Base-by-base conservation (phyloP, 2,797 vertebrate genomes). In the Ammospiza maritima region DNA sequence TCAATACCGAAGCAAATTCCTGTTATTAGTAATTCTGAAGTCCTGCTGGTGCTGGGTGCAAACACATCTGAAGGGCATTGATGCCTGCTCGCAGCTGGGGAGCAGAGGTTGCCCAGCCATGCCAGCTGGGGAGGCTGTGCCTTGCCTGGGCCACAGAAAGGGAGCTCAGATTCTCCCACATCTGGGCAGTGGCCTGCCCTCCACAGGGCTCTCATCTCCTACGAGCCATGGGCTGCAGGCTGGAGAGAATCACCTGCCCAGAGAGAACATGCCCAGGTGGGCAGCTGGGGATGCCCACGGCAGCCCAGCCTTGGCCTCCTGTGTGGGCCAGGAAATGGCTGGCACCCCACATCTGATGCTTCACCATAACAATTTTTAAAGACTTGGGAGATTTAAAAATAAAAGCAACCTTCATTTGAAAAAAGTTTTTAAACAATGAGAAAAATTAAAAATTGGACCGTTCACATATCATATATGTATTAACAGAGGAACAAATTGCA, bases 381-480 rank as follows among this genome's bases (percentile, higher is more conserved):
- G 40, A 45, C 21, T 17, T 34, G 20, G 10, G 53, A 53, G 36
- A 27, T 38, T 21, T 42, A 34, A 60, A 62, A 74, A 57, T 32
- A 50, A 74, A 90, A 66, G 0, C 10, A 17, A 15, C 9, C 56
- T 76, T 47, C 32, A 53, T 29, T 54, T 13, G 5, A 44, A 38
- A 51, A 9, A 47, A 26, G 6, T 12, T 61, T 50, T 45, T 19
- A 81, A 69, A 26, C 17, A 36, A 29, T 8, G 9, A 47, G 15
- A 27, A 73, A 50, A 38, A 40, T 36, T 7, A 7, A 53, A 51
- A 34, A 32, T 3, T 20, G 13, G 23, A 13, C 9, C 8, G 7
- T 42, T 82, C 26, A 9, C 10, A 3, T 11, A 50, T 27, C 27
- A 58, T 15, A 15, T 8, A 30, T 3, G 2, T 2, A 1, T 3